These are phyloP conservation scores for Auanema freiburgensis DNA, from an alignment of 2,888 invertebrate genomes.

Conservation along the genomic window DNA sequence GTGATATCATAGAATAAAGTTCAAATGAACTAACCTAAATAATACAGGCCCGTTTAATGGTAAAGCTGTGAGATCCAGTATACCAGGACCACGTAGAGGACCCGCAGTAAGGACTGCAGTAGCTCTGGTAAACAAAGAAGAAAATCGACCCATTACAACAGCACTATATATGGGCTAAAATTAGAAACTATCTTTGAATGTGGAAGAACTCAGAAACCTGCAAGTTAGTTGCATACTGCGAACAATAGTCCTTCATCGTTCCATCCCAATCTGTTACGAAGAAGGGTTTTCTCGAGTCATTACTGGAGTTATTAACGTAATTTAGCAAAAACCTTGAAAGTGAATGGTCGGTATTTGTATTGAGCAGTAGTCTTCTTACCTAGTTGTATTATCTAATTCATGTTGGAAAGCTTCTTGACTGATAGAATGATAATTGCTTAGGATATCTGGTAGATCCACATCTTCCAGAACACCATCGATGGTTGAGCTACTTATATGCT, in stretches of 20 bases:
- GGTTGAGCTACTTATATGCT: not conserved
- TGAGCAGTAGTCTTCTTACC: slow-evolving; percentile 11
- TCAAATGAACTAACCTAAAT: slow-evolving; percentile 38
- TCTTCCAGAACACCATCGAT: slow-evolving; percentile 17
- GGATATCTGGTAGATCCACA: slow-evolving; percentile 29
- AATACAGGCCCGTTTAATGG: slow-evolving; percentile 59
- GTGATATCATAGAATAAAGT: not conserved
- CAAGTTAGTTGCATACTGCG: slow-evolving; percentile 63
- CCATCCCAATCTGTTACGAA: slow-evolving; percentile 65
- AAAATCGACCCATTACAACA: slow-evolving; percentile 56
- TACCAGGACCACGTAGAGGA: slow-evolving; percentile 58
- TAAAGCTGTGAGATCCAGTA: slow-evolving; percentile 62
- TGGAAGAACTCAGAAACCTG: slow-evolving; percentile 37
- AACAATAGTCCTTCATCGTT: slow-evolving; percentile 64
- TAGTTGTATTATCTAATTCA: slow-evolving; percentile 32
- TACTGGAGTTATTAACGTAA: slow-evolving; percentile 27
- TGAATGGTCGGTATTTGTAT: not conserved
- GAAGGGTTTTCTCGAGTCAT: slow-evolving; percentile 33
- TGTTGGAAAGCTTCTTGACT: slow-evolving; percentile 31
- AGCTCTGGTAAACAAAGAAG: slow-evolving; percentile 47
- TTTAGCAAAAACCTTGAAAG: slow-evolving; percentile 40
- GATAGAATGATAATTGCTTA: slow-evolving; percentile 43
- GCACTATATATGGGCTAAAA: slow-evolving; percentile 63
- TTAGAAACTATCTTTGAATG: not conserved
- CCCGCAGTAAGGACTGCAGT: slow-evolving; percentile 64